Evolutionary conservation across 2,888 invertebrate species (phyloP), one percentile per base, ranked within the genome.

Genomic region (Hydriomena furcata): DNA sequence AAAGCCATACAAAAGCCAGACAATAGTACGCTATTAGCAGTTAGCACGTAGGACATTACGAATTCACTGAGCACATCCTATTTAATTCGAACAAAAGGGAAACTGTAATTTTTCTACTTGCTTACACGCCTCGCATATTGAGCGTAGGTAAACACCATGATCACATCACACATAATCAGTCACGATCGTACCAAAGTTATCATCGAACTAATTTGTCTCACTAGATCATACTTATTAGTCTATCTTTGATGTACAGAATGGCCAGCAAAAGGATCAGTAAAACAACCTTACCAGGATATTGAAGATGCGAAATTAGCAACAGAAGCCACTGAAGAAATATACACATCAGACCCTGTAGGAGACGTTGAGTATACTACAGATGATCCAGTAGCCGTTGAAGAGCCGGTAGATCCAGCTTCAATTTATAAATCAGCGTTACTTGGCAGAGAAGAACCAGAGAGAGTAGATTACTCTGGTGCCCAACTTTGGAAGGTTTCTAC

Each of bases 401-500:
- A 52, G 20, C 41, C 52, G 7, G 59, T 63, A 42, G 56, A 52
- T 31, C 40, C 52, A 17, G 61, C 64, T 41, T 52, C 62, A 27
- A 50, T 54, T 20, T 52, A 62, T n/a, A 57, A 60, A 62, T 34
- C 58, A 63, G 57, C 65, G 17, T 49, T 47, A 6, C 55, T 61
- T 48, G 58, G 64, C 8, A 70, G 63, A 43, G 66, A 68, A 35
- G 72, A 68, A 45, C 55, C 53, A n/a, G 55, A 68, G 8, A 86
- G 71, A 66, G 90, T 95, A 31, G 92, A 93, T 40, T 96, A 96
- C 75, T 91, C 93, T 37, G 96, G 96, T 1, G 93, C 94, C 10
- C 96, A 96, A 82, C 79, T 96, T 8, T 95, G 95, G 94, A 92
- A 95, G 70, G 93, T 95, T 30, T 79, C 57, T 1, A 84, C 81